phyloP scores from a whole-genome alignment of 1,140 invertebrate genomes.

The Chionoecetes opilio region DNA sequence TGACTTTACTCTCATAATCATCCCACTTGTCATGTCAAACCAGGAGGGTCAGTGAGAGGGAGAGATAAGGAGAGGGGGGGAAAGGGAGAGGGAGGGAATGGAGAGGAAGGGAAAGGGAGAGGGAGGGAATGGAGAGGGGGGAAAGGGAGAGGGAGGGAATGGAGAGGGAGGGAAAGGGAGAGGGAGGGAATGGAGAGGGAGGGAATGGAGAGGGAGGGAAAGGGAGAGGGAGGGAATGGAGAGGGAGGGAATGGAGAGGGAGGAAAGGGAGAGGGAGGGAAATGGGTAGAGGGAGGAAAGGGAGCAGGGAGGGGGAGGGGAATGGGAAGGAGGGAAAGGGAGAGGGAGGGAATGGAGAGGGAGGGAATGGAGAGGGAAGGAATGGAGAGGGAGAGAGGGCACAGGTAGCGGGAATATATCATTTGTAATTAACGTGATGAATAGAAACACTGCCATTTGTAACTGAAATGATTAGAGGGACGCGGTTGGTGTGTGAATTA shows the following conservation, averaged over 20 bases:
- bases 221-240: neutral
- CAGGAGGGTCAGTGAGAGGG: neutral
- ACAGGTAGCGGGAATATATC: constrained; percentile 1
- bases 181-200: neutral
- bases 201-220: neutral
- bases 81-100: neutral
- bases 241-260: neutral
- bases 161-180: neutral
- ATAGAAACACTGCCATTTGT: constrained; percentile 20
- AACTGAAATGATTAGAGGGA: constrained; percentile 29
- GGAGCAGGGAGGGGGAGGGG: too few species aligned
- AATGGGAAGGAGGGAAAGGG: neutral
- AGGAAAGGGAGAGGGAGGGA: neutral
- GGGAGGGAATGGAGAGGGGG: neutral
- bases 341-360: neutral
- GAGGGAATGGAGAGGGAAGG: neutral
- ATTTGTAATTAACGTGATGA: constrained; percentile 30
- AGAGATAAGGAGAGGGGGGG: neutral
- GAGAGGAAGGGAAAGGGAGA: neutral
- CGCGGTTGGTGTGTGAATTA: constrained; percentile 17
- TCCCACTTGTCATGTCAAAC: neutral
- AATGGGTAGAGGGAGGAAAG: too few species aligned
- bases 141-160: neutral
- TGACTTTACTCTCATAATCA: neutral
- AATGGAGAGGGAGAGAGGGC: neutral